These are phyloP conservation scores for Oplegnathus fasciatus DNA, from an alignment of 2,113 vertebrate genomes.

Conservation along the genomic window DNA sequence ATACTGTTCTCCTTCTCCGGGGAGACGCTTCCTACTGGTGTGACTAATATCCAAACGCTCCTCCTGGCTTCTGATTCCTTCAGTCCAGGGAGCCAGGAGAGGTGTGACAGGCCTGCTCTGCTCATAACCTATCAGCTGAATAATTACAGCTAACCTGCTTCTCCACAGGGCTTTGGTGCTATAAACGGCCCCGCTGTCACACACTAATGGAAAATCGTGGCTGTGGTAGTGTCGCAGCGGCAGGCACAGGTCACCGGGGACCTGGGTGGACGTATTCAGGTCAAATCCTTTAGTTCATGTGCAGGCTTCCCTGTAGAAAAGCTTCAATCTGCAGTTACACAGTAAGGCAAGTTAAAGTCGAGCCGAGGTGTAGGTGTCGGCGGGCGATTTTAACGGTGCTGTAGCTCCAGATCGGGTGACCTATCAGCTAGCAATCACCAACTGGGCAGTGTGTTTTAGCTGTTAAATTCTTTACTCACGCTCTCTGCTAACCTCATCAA, in stretches of 20 bases:
- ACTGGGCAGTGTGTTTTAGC: neutral
- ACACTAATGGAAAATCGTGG: conserved; percentile 56
- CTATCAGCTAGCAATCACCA: neutral
- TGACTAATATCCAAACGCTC: conserved; percentile 46
- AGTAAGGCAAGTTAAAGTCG: neutral
- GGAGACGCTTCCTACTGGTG: conserved; percentile 24
- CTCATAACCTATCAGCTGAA: conserved; percentile 54
- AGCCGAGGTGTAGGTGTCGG: neutral
- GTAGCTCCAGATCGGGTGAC: neutral
- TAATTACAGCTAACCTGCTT: conserved; percentile 73
- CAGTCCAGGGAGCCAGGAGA: conserved; percentile 41
- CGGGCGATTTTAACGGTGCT: neutral
- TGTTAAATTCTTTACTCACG: neutral
- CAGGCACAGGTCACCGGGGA: conserved; percentile 35
- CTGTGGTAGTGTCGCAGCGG: conserved; percentile 31
- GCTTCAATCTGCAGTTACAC: neutral
- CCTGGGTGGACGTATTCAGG: conserved; percentile 37
- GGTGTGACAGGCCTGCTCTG: conserved; percentile 42
- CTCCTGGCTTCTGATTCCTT: conserved; percentile 24
- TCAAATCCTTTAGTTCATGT: conserved; percentile 53
- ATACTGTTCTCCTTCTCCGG: conserved; percentile 20
- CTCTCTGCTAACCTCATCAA: neutral
- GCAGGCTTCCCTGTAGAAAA: conserved; percentile 5
- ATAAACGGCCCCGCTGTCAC: conserved; percentile 56
- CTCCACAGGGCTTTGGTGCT: conserved; percentile 60